Base-by-base conservation (phyloP, 2,797 vertebrate species). In the Menidia menidia region DNA sequence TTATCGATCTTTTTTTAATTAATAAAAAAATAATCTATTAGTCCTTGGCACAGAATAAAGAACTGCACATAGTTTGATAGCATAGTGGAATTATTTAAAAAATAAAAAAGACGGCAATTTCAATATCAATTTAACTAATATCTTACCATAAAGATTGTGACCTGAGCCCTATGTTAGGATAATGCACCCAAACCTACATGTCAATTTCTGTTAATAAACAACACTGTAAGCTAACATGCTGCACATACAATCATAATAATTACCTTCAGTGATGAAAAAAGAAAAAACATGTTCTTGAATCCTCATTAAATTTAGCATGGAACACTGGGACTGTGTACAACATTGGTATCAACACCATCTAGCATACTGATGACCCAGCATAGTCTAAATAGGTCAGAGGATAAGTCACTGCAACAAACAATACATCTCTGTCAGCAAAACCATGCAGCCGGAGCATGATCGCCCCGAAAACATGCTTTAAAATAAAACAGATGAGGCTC, bases 401-500 rank as follows among this genome's bases (percentile, higher is more conserved):
- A 77, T 77, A 82, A 87, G 84, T 85, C 87, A 81, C 80, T 52
- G 64, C 45, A 70, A 73, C 25, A 2, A 54, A 84, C 63, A 73
- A 64, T 57, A 54, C 54, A 64, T 61, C 68, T 69, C 59, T 64
- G 80, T 88, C 87, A 84, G 87, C 84, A 63, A 64, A 85, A 84
- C 31, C 45, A 15, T 7, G 15, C 64, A 68, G 71, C 61, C 14
- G 43, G 25, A 33, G 58, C 74, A 55, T 6, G 51, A 60, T 72
- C 69, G 78, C 75, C 77, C 75, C 51, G 72, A 84, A 81, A 85
- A 76, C 64, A 41, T 13, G 66, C 65, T 81, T 68, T 72, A 76
- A 87, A 80, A 88, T 82, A 82, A 82, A 90, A 83, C 2, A 72
- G 85, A 81, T 77, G 85, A 90, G 55, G 45, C 68, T 55, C 44